Evolutionary conservation across 2,888 invertebrate species (phyloP).

Genomic region (Drosophila imparisetae): DNA sequence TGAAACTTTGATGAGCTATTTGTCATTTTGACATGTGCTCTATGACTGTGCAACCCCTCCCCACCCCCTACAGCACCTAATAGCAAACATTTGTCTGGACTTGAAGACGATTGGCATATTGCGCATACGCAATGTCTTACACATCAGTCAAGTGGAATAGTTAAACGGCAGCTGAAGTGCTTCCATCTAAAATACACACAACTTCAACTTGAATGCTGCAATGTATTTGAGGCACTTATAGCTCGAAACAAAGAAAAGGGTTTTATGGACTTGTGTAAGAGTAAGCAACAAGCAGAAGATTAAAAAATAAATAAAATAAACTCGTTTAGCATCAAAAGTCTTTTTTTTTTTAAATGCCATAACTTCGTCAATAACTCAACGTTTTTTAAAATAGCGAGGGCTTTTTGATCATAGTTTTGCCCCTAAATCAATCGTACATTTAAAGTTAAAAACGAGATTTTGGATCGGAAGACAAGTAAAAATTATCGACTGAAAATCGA

Average conservation of each 20-base stretch:
- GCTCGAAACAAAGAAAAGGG: background rate
- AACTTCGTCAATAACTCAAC: no score
- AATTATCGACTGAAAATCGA: no score
- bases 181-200: background rate
- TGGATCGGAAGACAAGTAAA: no score
- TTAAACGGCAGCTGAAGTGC: slow-evolving; percentile 16
- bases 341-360: no score
- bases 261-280: background rate
- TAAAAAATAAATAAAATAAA: background rate
- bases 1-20: slow-evolving; percentile 76
- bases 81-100: slow-evolving; percentile 45
- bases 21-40: slow-evolving; percentile 73
- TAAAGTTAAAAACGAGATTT: no score
- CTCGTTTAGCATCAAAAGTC: background rate
- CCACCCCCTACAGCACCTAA: background rate
- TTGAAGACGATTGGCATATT: slow-evolving; percentile 35
- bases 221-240: background rate
- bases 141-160: slow-evolving; percentile 7
- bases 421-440: no score
- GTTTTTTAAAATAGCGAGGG: no score
- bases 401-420: no score
- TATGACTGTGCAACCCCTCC: slow-evolving; percentile 11
- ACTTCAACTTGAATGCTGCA: background rate
- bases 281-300: fast-evolving
- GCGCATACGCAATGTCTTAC: slow-evolving; percentile 50